A percentile compares a stretch with the other conserved stretches of the same genome.
These are phyloP conservation scores for Panzeria rudis DNA, from an alignment of 2,888 invertebrate species.

Conservation along the genomic window DNA sequence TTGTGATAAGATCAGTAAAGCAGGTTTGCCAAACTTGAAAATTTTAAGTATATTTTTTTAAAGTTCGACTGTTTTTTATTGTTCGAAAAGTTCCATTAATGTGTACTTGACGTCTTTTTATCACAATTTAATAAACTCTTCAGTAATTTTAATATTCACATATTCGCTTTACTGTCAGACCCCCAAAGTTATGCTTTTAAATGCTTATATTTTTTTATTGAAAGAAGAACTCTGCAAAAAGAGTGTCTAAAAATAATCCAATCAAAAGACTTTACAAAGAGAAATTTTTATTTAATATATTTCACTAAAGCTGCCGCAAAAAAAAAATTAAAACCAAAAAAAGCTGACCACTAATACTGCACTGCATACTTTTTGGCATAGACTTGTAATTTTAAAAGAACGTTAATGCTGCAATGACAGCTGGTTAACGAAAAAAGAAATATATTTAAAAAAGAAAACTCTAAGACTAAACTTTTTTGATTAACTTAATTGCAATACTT, in stretches of 20 bases:
- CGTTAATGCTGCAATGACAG: conserved; percentile 71
- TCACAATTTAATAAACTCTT: background rate
- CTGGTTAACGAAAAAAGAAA: conserved; percentile 62
- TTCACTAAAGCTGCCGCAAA: background rate
- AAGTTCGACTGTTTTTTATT: no score
- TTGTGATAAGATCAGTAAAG: no score
- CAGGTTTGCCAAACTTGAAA: no score
- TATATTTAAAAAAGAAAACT: no score
- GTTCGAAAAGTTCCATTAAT: no score
- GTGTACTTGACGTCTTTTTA: no score
- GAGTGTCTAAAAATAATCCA: background rate
- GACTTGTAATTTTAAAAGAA: conserved; percentile 19
- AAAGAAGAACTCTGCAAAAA: background rate
- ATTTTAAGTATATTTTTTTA: no score
- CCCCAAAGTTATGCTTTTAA: conserved; percentile 2
- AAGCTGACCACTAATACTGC: conserved; percentile 66
- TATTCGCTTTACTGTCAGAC: background rate
- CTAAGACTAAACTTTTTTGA: conserved; percentile 74
- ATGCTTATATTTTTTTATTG: background rate
- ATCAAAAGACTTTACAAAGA: background rate
- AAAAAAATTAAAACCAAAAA: conserved; percentile 1
- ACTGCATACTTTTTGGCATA: conserved; percentile 70
- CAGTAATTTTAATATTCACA: background rate
- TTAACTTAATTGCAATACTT: conserved; percentile 75
- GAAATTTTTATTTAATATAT: conserved; percentile 25